Conservation (phyloP, 2,797 vertebrate genomes). For the Macropodus opercularis region DNA sequence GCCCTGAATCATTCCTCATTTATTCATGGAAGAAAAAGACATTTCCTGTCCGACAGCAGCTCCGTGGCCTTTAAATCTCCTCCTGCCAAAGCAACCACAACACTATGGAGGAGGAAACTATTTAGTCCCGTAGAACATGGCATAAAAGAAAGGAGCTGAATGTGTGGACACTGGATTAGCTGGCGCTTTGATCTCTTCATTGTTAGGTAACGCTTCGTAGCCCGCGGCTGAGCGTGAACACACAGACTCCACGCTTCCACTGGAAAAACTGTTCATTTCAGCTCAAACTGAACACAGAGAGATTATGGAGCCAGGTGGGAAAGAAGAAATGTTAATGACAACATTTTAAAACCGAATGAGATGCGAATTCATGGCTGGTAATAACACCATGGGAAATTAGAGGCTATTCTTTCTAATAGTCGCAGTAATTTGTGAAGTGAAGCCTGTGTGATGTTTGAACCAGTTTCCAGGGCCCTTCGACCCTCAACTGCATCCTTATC, state of each 20-base stretch:
- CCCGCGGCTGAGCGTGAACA: neutral
- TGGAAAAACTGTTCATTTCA: constrained; percentile 2
- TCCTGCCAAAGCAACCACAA: neutral
- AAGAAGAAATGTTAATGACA: neutral
- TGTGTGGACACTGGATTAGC: neutral
- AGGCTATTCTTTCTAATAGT: neutral
- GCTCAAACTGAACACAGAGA: neutral
- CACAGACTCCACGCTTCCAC: neutral
- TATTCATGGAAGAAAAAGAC: too few species aligned
- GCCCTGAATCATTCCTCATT: too few species aligned
- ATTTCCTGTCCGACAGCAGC: too few species aligned
- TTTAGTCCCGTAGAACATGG: too few species aligned
- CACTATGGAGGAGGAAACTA: too few species aligned
- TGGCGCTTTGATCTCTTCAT: neutral
- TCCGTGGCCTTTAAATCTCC: too few species aligned
- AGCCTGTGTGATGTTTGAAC: constrained; percentile 9
- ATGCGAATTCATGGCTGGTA: neutral
- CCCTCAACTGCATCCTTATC: neutral
- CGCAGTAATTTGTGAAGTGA: constrained; percentile 1
- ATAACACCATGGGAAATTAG: constrained; percentile 1
- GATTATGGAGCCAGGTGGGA: neutral
- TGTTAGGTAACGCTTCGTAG: neutral
- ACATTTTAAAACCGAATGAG: neutral
- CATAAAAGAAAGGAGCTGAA: neutral
- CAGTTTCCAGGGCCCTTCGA: constrained; percentile 1